Evolutionary conservation across 2,888 invertebrate genomes (phyloP), one percentile per base, ranked within the genome.

Genomic region (Tenthredo mesomela): DNA sequence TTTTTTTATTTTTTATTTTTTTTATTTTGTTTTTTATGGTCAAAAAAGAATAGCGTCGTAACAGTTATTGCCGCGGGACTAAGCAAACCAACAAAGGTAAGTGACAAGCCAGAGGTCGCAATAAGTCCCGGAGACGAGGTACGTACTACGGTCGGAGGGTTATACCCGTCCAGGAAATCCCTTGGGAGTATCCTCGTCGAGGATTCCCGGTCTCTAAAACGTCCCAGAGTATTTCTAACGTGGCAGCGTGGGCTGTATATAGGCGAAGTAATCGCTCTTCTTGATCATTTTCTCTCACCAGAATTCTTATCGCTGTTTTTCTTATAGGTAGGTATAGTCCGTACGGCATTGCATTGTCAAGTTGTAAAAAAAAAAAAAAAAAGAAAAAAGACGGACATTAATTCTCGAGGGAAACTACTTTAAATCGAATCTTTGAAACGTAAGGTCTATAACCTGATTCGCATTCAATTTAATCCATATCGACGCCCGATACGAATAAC

Each of bases 231-330:
- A 58, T 80, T 58, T 80, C 61, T 61, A 61, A 80, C 80, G 37
- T 61, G 61, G 33, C 61, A 67, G 43, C 18, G n/a, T 2, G 29
- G 47, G 29, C 67, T 47, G n/a, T n/a, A n/a, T n/a, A n/a, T n/a
- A 47, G 43, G 43, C 58, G 25, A 40, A 47, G 82, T 18, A 67
- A 82, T 82, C 82, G 29, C n/a, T 67, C 67, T 82, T 82, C 67
- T 67, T 50, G 47, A 82, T 29, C n/a, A 67, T 82, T 25, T 25
- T 25, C 29, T 33, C 47, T 50, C 29, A 21, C 61, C 67, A 29
- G 33, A n/a, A n/a, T 80, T 50, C 67, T 82, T 67, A 82, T 82
- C 82, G 50, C 29, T 67, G 18, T 82, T 82, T 70, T 47, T 4
- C 43, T 29, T 29, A n/a, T 43, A n/a, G n/a, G n/a, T n/a, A n/a